phyloP scores from a whole-genome alignment of 2,888 invertebrate species.

The Steinernema scapterisci region DNA sequence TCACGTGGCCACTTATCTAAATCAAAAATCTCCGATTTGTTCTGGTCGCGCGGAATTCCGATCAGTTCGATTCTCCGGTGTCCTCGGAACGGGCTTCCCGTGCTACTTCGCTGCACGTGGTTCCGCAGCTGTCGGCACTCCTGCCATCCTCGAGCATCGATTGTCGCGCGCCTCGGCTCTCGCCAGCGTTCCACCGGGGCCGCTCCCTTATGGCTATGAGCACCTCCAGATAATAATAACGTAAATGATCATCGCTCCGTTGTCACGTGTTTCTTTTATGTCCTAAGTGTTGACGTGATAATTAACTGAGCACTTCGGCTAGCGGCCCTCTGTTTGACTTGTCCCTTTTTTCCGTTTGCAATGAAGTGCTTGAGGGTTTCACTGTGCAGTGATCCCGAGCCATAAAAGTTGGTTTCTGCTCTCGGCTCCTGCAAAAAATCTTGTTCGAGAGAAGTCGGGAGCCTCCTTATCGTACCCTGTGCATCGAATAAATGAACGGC shows the following conservation, averaged over 20 bases:
- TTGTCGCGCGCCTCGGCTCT: background rate
- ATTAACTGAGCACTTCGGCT: no score
- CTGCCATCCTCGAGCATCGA: background rate
- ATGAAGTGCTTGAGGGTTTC: background rate
- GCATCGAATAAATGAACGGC: background rate
- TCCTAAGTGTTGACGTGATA: constrained; percentile 5
- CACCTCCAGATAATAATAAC: no score
- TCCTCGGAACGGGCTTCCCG: background rate
- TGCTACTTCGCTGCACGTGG: background rate
- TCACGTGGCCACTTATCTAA: constrained; percentile 25
- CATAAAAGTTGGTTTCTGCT: constrained; percentile 26
- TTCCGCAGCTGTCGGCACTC: background rate
- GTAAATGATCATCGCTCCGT: background rate
- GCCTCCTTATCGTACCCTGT: background rate
- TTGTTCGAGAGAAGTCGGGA: background rate
- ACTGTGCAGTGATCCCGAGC: background rate
- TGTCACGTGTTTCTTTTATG: constrained; percentile 5
- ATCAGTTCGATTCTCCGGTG: background rate
- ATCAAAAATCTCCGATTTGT: constrained; percentile 20
- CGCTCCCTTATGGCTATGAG: background rate
- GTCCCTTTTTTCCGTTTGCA: background rate
- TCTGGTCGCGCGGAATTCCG: background rate
- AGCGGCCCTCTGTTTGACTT: no score
- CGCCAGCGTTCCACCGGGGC: constrained; percentile 2
- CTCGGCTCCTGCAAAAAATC: constrained; percentile 14